phyloP scores from a whole-genome alignment of 2,888 invertebrate genomes.

The Cantharis lateralis region DNA sequence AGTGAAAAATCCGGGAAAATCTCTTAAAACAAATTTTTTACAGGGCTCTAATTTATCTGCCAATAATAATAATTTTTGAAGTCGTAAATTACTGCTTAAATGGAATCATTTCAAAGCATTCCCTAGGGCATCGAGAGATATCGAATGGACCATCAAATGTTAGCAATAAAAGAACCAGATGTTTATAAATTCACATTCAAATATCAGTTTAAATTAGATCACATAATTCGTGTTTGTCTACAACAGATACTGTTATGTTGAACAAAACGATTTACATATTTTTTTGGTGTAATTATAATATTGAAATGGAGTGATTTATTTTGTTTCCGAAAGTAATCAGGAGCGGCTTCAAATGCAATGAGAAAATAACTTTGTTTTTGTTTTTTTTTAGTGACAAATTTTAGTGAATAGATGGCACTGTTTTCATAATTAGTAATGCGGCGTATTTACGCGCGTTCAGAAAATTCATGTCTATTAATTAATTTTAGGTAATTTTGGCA shows the following conservation, averaged over 20 bases:
- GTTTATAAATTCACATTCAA: not conserved
- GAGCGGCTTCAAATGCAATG: not conserved
- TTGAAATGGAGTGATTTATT: not conserved
- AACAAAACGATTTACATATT: not conserved
- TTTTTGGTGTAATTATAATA: not conserved
- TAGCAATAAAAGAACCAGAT: not conserved
- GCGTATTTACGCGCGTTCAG: too few relatives aligned
- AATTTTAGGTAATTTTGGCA: not conserved
- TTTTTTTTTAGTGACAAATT: too few relatives aligned
- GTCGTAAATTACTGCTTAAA: not conserved
- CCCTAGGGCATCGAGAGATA: not conserved
- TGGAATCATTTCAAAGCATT: not conserved
- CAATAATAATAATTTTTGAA: not conserved
- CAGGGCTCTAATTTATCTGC: not conserved
- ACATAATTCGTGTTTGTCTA: not conserved
- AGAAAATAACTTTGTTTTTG: too few relatives aligned
- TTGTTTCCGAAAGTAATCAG: not conserved
- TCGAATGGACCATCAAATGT: not conserved
- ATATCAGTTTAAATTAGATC: not conserved
- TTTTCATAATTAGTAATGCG: too few relatives aligned
- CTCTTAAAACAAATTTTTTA: too few relatives aligned
- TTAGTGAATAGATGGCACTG: too few relatives aligned
- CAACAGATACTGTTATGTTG: not conserved
- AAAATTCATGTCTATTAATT: not conserved
- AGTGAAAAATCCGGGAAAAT: too few relatives aligned